phyloP scores from a whole-genome alignment of 1,140 invertebrate genomes.

The Aphidius gifuensis region DNA sequence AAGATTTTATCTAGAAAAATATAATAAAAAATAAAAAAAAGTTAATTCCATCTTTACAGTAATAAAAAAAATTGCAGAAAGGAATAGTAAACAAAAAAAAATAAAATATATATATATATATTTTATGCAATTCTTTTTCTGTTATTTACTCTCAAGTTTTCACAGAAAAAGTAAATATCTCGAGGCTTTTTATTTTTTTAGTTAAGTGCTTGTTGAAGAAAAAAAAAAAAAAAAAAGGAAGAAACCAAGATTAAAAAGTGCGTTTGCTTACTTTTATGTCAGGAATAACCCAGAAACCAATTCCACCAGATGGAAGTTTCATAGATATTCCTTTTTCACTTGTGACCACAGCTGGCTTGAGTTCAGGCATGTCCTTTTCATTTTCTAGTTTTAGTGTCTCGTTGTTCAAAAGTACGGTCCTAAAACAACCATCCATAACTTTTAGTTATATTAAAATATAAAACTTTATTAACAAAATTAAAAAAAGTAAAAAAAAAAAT shows the following conservation, averaged over 20 bases:
- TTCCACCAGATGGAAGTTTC: conserved; percentile 54
- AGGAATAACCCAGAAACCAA: conserved; percentile 62
- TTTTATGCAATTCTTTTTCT: too few relatives aligned
- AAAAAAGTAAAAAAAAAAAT: background rate
- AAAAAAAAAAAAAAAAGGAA: too few relatives aligned
- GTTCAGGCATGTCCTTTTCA: conserved; percentile 47
- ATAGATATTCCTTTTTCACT: conserved; percentile 50
- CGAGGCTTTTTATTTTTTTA: too few relatives aligned
- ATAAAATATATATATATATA: too few relatives aligned
- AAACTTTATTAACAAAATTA: background rate
- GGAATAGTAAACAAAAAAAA: too few relatives aligned
- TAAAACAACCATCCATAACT: conserved; percentile 39
- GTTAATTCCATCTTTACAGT: too few relatives aligned
- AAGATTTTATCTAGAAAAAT: conserved; percentile 34
- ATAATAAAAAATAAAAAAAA: too few relatives aligned
- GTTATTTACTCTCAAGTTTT: too few relatives aligned
- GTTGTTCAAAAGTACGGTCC: conserved; percentile 57
- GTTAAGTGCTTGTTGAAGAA: too few relatives aligned
- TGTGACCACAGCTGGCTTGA: conserved; percentile 51
- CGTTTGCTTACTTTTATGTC: conserved; percentile 48
- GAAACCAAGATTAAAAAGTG: background rate
- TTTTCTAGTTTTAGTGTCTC: conserved; percentile 47
- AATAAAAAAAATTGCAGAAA: background rate
- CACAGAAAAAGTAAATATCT: too few relatives aligned
- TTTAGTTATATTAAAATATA: background rate